phyloP scores from a whole-genome alignment of 2,797 vertebrate species.

The Sphenodon punctatus region DNA sequence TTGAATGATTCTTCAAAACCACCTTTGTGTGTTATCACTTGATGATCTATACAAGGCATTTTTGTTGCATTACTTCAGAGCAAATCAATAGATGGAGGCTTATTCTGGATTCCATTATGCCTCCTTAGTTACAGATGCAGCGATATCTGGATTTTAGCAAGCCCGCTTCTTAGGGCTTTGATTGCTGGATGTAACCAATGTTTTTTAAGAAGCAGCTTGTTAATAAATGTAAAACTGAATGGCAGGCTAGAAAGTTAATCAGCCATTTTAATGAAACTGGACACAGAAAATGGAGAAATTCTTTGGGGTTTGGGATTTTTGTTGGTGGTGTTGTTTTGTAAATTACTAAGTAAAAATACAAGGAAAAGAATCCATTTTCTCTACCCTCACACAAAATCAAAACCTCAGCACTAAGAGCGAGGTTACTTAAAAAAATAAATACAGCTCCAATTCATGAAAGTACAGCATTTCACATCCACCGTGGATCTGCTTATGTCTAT shows the following conservation, averaged over 20 bases:
- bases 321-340: no score
- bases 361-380: slow-evolving; percentile 44
- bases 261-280: slow-evolving; percentile 55
- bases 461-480: slow-evolving; percentile 56
- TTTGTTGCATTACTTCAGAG: slow-evolving; percentile 44
- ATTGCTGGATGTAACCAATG: slow-evolving; percentile 50
- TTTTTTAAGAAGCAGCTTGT: slow-evolving; percentile 61
- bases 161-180: slow-evolving; percentile 1
- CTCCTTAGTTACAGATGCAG: slow-evolving; percentile 45
- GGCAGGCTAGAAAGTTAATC: slow-evolving; percentile 58
- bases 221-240: slow-evolving; percentile 49
- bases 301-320: no score
- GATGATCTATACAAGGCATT: slow-evolving; percentile 61
- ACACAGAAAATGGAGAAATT: slow-evolving; percentile 39
- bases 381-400: slow-evolving; percentile 3
- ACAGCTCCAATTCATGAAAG: slow-evolving; percentile 58
- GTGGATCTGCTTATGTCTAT: slow-evolving; percentile 62
- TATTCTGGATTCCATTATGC: slow-evolving; percentile 20
- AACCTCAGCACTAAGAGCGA: not conserved
- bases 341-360: slow-evolving; percentile 49
- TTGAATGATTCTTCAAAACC: slow-evolving; percentile 52
- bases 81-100: slow-evolving; percentile 22
- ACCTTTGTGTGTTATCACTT: slow-evolving; percentile 48
- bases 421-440: slow-evolving; percentile 59
- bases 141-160: slow-evolving; percentile 33